phyloP scores from a whole-genome alignment of 2,888 invertebrate species.

The Strigamia crassipes region DNA sequence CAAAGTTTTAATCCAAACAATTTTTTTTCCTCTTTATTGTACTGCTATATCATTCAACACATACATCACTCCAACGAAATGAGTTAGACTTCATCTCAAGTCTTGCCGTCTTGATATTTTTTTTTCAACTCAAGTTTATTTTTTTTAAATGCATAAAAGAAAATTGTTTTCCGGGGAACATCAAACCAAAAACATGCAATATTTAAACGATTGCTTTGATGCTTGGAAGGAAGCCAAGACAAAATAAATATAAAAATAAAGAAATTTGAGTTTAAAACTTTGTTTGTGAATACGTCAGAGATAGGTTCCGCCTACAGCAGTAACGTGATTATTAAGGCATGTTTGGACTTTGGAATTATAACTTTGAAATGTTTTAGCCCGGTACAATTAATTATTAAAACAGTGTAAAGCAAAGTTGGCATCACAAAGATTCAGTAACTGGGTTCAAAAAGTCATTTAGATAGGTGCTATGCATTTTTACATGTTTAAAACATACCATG shows the following conservation, averaged over 20 bases:
- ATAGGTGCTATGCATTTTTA: no score
- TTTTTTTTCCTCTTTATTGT: not conserved
- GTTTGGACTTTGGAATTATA: no score
- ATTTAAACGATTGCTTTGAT: conserved; percentile 12
- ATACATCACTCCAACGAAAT: not conserved
- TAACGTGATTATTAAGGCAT: no score
- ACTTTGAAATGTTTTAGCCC: no score
- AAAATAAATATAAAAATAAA: not conserved
- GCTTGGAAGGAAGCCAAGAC: conserved; percentile 20
- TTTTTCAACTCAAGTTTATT: not conserved
- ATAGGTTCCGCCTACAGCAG: not conserved
- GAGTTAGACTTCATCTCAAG: not conserved
- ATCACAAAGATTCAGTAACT: no score
- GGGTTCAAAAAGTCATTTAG: no score
- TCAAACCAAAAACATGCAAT: conserved; percentile 15
- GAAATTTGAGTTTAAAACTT: not conserved
- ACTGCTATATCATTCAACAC: not conserved
- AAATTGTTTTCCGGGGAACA: conserved; percentile 28
- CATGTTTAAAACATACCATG: no score
- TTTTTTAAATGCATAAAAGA: not conserved
- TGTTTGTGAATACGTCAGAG: not conserved
- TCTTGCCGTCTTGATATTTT: not conserved
- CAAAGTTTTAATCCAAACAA: not conserved
- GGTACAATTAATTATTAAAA: no score
- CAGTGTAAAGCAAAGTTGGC: no score